Evolutionary conservation across 1,140 invertebrate genomes (phyloP).

Genomic region (Heliconius hewitsoni): DNA sequence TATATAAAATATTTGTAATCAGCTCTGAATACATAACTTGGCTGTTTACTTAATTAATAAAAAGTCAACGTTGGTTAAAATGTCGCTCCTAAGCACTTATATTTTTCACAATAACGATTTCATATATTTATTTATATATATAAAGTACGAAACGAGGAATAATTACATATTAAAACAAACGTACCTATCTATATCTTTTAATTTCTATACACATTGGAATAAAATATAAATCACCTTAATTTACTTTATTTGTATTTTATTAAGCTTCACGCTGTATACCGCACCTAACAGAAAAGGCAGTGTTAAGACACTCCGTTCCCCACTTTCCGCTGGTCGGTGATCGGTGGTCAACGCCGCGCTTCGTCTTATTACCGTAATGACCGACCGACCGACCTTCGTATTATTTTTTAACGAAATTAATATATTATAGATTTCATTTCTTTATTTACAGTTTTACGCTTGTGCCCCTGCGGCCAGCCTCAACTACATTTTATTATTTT

Average conservation of each 20-base stretch:
- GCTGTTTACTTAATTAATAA: slow-evolving; percentile 6
- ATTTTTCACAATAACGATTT: background rate
- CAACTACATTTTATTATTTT: background rate
- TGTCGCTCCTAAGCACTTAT: slow-evolving; percentile 8
- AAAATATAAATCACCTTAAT: too few relatives aligned
- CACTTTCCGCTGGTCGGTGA: too few relatives aligned
- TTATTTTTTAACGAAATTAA: too few relatives aligned
- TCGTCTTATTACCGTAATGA: too few relatives aligned
- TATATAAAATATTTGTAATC: slow-evolving; percentile 29
- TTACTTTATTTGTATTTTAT: background rate
- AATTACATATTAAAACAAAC: background rate
- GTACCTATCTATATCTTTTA: background rate
- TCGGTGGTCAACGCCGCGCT: too few relatives aligned
- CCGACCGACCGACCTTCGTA: too few relatives aligned
- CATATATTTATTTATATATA: background rate
- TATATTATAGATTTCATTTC: too few relatives aligned
- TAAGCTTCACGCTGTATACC: too few relatives aligned
- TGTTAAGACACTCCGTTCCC: too few relatives aligned
- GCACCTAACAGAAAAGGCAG: too few relatives aligned
- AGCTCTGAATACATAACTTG: slow-evolving; percentile 26
- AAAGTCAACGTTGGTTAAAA: slow-evolving; percentile 18
- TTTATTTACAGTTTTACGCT: too few relatives aligned
- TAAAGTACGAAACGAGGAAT: background rate
- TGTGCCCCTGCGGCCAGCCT: too few relatives aligned
- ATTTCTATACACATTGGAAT: background rate